Evolutionary conservation across 2,888 invertebrate genomes (phyloP), one percentile per base, ranked within the genome.

Genomic region (Yponomeuta evonymella): DNA sequence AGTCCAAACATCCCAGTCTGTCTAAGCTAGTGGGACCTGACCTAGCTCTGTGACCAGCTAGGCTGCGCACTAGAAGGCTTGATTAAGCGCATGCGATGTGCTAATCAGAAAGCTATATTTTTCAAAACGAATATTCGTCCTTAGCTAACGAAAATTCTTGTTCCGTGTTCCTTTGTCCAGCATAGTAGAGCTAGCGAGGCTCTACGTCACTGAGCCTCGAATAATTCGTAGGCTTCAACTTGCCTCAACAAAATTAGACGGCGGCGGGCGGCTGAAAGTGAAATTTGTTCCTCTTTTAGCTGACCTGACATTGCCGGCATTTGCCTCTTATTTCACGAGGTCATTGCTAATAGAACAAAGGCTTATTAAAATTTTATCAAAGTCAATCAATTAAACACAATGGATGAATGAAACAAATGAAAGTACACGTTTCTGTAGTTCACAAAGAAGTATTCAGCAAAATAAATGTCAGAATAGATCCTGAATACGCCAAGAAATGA

Each of bases 221-320:
- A 29, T 65, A 29, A 33, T 65, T 33, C 11, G 65, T 58, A 58
- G 51, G 51, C 51, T 15, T 58, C 15, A 58, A 58, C 51, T 15
- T 58, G 51, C 51, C 11, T 33, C 30, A 64, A 68, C 70, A 67
- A 23, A 73, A 71, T 74, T 71, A 70, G 72, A 29, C 67, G 15
- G 63, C 67, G 72, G 63, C 70, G 70, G 23, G 63, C 65, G 72
- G 63, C 69, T 70, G 73, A 70, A 74, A 74, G 74, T 73, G 73
- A 74, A 73, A 75, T 43, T 33, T 43, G 36, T 67, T 33, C 67
- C 67, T 29, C 11, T 67, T 67, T 67, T 67, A 67, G 67, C 67
- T 43, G 65, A 65, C 65, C 65, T 65, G 67, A 67, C 67, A 67
- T 43, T 67, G 67, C n/a, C 64, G 29, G 29, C 29, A 5, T 11